Base-by-base conservation (phyloP, 1,140 invertebrate species). In the Nebria ingens region DNA sequence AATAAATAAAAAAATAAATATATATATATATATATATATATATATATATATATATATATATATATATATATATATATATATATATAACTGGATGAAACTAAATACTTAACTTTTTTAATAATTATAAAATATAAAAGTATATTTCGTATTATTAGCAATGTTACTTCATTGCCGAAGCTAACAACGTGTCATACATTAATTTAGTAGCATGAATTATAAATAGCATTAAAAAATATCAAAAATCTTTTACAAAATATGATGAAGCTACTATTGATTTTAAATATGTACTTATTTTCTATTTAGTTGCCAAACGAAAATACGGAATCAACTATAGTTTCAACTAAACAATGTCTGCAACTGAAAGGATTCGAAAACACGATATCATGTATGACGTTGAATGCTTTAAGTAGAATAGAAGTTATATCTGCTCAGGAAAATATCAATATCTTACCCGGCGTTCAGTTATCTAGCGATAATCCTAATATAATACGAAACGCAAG, bases 361-460 rank as follows among this genome's bases (percentile, higher is more conserved):
- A 45, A 45, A 45, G 40, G 40, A 12, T 4, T 45, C 3, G 40
- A 45, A 12, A 45, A 45, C 15, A 17, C 40, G 3, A 17, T 45
- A 11, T 76, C 72, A 51, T 84, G 82, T 64, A 60, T 80, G 29
- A 74, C 77, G 20, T 75, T 81, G 29, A 83, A 81, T 61, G 73
- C 77, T 9, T 71, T 77, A 52, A 73, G 71, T 15, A 71, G 72
- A 6, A 54, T 85, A 13, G 72, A 79, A 40, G 74, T 77, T 50
- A 80, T 80, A 0, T 71, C 79, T 17, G 74, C 77, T 56, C 77
- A 77, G 54, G 68, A 68, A 54, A 74, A 80, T 59, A 71, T 85
- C 52, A 66, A 79, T 21, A 58, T 84, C 17, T 34, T 78, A 56
- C 73, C 76, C 40, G 82, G 82, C 20, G 65, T 85, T 11, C 1